Percentiles rank a stretch among this genome's conserved stretches.
phyloP scores from a whole-genome alignment of 2,888 invertebrate species.

The Colletes collaris region DNA sequence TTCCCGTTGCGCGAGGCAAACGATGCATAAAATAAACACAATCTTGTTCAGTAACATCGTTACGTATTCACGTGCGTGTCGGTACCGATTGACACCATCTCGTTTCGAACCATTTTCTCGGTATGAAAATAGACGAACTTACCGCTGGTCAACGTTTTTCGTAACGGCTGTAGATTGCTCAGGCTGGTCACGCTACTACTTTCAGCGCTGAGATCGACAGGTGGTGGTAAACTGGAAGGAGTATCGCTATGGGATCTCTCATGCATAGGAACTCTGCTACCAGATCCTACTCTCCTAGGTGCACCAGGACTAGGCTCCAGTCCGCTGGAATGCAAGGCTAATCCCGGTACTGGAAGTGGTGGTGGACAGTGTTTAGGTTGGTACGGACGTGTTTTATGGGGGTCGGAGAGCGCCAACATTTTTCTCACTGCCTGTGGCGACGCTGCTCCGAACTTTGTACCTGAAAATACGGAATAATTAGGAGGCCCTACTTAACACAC shows the following conservation, averaged over 20 bases:
- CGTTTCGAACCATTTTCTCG: conserved; percentile 59
- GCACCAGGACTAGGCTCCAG: conserved; percentile 85
- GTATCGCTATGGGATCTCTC: conserved; percentile 96
- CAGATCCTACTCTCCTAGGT: conserved; percentile 85
- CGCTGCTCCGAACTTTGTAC: conserved; percentile 89
- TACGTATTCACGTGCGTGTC: conserved; percentile 23
- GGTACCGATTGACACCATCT: conserved; percentile 60
- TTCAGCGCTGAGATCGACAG: conserved; percentile 95
- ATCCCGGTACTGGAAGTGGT: conserved; percentile 87
- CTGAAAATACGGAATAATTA: conserved; percentile 55
- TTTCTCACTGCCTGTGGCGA: conserved; percentile 99
- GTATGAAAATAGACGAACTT: conserved; percentile 72
- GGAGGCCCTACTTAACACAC: not conserved
- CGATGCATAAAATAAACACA: conserved; percentile 36
- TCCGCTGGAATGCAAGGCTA: conserved; percentile 82
- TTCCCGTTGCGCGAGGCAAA: conserved; percentile 32
- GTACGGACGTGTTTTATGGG: conserved; percentile 93
- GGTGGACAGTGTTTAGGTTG: conserved; percentile 89
- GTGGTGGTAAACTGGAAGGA: conserved; percentile 90
- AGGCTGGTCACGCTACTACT: conserved; percentile 97
- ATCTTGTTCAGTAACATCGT: conserved; percentile 14
- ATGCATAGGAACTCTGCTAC: conserved; percentile 87
- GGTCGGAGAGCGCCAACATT: conserved; percentile 94
- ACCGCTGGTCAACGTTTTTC: conserved; percentile 92
- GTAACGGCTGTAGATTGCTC: conserved; percentile 91